Evolutionary conservation across 1,140 invertebrate genomes (phyloP).

Genomic region (Drosophila albomicans): DNA sequence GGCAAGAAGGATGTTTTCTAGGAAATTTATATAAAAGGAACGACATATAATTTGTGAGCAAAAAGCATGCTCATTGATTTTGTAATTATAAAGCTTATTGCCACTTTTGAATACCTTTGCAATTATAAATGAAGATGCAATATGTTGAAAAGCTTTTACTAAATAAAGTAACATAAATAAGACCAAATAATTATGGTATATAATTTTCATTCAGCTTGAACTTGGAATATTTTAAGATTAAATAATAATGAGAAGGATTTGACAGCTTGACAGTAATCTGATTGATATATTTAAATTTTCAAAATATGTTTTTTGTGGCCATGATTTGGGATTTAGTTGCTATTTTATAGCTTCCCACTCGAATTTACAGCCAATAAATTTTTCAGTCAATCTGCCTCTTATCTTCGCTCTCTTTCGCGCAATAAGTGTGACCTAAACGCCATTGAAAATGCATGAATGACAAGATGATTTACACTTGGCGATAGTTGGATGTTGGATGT

Average conservation of each 20-base stretch:
- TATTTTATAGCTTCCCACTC: background rate
- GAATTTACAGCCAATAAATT: conserved; percentile 5
- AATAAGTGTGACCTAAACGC: conserved; percentile 42
- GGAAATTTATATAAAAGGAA: background rate
- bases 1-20: background rate
- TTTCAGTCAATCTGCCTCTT: background rate
- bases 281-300: background rate
- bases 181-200: too few species aligned
- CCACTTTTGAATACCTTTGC: too few species aligned
- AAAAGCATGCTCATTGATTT: background rate
- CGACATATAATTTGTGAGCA: background rate
- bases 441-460: conserved; percentile 58
- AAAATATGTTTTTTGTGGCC: background rate
- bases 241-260: background rate
- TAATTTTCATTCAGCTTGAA: background rate
- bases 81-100: too few species aligned
- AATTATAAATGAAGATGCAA: too few species aligned
- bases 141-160: too few species aligned
- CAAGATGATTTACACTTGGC: conserved; percentile 48
- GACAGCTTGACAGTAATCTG: background rate
- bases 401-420: background rate
- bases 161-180: too few species aligned
- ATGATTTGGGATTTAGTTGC: background rate
- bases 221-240: background rate
- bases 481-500: conserved; percentile 2